Evolutionary conservation across 2,113 vertebrate species (phyloP).

Genomic region (Chionodraco myersi): DNA sequence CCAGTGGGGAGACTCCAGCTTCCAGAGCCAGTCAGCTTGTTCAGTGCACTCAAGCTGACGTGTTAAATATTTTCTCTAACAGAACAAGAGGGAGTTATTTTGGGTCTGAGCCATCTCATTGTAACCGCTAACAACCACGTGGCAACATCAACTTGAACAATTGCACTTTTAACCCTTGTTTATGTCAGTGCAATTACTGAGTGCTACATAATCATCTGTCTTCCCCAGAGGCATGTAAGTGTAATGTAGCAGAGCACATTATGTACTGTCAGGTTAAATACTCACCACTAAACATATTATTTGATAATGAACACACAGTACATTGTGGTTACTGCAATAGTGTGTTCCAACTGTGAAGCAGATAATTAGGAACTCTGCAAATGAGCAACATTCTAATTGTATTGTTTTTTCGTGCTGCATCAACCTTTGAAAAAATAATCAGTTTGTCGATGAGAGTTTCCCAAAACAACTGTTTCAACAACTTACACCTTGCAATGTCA

Average conservation of each 20-base stretch:
- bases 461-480: not conserved
- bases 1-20: slow-evolving; percentile 37
- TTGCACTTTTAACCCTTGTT: slow-evolving; percentile 51
- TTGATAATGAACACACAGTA: slow-evolving; percentile 45
- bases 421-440: not conserved
- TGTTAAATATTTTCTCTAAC: slow-evolving; percentile 55
- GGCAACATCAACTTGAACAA: slow-evolving; percentile 46
- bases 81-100: slow-evolving; percentile 19
- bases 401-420: slow-evolving; percentile 10
- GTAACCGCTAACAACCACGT: slow-evolving; percentile 51
- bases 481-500: not conserved
- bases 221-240: slow-evolving; percentile 28
- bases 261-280: slow-evolving; percentile 43
- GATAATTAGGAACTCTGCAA: slow-evolving; percentile 31
- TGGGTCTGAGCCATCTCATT: slow-evolving; percentile 49
- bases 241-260: slow-evolving; percentile 36
- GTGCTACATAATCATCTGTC: slow-evolving; percentile 25
- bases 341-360: not conserved
- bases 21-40: slow-evolving; percentile 44
- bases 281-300: slow-evolving; percentile 20
- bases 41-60: slow-evolving; percentile 49
- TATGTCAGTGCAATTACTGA: slow-evolving; percentile 44
- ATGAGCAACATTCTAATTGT: slow-evolving; percentile 17
- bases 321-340: slow-evolving; percentile 21
- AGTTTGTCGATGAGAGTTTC: not conserved